phyloP scores from a whole-genome alignment of 2,888 invertebrate genomes.

The Erebia ligea region DNA sequence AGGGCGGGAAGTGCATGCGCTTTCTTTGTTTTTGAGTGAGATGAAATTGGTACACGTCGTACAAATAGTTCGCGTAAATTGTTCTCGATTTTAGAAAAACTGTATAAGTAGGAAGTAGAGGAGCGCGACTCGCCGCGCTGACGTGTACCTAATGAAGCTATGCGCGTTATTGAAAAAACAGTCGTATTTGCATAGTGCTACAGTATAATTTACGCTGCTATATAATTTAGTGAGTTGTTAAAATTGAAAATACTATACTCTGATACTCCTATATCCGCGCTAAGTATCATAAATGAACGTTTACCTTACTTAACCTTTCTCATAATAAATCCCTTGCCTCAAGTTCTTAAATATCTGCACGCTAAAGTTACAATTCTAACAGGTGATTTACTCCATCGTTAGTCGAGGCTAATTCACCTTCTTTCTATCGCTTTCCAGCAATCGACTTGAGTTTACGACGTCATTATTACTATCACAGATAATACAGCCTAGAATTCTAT shows the following conservation, averaged over 20 bases:
- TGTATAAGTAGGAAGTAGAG: too few species aligned
- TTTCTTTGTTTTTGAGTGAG: conserved; percentile 38
- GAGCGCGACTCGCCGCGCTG: too few species aligned
- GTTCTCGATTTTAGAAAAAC: not conserved
- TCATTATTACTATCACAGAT: conserved; percentile 75
- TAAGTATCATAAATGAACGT: too few species aligned
- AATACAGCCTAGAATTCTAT: conserved; percentile 40
- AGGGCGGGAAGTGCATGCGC: conserved; percentile 33
- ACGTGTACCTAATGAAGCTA: too few species aligned
- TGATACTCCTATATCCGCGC: too few species aligned
- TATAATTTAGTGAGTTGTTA: too few species aligned
- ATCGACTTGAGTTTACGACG: conserved; percentile 73
- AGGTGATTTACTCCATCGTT: conserved; percentile 77
- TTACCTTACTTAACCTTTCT: conserved; percentile 37
- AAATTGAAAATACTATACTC: too few species aligned
- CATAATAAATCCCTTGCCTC: conserved; percentile 55
- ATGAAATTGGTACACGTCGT: conserved; percentile 14
- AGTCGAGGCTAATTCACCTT: conserved; percentile 68
- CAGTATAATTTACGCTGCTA: too few species aligned
- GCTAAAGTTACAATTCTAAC: conserved; percentile 57
- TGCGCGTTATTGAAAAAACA: too few species aligned
- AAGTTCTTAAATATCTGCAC: conserved; percentile 60
- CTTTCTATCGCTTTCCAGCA: conserved; percentile 49
- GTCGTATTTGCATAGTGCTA: too few species aligned
- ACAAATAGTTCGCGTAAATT: conserved; percentile 8